A percentile compares a stretch with the other conserved stretches of the same genome.
Evolutionary conservation across 2,888 invertebrate species (phyloP).

Genomic region (Brachynemurus nebulosus): DNA sequence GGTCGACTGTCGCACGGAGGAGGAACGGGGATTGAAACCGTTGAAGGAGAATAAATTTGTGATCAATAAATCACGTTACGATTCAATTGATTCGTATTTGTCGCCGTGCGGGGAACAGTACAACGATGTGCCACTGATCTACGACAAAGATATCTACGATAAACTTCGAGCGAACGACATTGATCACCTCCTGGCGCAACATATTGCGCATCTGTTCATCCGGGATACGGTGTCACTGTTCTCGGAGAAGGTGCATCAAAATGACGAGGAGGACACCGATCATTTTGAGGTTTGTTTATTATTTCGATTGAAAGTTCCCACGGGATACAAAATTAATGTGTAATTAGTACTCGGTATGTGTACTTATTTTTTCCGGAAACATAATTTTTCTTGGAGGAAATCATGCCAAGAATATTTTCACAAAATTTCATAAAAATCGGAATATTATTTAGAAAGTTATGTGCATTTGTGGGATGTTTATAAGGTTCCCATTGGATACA

Average conservation of each 20-base stretch:
- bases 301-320: no score
- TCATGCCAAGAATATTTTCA: no score
- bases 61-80: conserved; percentile 90
- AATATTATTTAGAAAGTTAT: no score
- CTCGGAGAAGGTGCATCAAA: conserved; percentile 87
- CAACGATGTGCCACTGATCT: conserved; percentile 85
- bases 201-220: conserved; percentile 96
- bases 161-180: conserved; percentile 77
- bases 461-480: no score
- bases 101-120: conserved; percentile 80
- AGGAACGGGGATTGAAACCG: conserved; percentile 73
- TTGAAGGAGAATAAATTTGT: conserved; percentile 61
- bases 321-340: no score
- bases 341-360: no score
- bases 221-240: conserved; percentile 92
- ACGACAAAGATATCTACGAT: conserved; percentile 70
- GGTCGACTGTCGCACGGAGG: conserved; percentile 87
- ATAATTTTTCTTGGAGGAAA: no score
- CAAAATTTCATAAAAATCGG: neutral
- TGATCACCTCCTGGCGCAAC: conserved; percentile 84
- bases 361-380: no score
- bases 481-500: no score
- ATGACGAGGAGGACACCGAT: conserved; percentile 87
- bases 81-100: conserved; percentile 94
- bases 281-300: conserved; percentile 78